A percentile compares a stretch with the other conserved stretches of the same genome.
Evolutionary conservation across 2,113 vertebrate species (phyloP).

Genomic region (Oenanthe oenanthe): DNA sequence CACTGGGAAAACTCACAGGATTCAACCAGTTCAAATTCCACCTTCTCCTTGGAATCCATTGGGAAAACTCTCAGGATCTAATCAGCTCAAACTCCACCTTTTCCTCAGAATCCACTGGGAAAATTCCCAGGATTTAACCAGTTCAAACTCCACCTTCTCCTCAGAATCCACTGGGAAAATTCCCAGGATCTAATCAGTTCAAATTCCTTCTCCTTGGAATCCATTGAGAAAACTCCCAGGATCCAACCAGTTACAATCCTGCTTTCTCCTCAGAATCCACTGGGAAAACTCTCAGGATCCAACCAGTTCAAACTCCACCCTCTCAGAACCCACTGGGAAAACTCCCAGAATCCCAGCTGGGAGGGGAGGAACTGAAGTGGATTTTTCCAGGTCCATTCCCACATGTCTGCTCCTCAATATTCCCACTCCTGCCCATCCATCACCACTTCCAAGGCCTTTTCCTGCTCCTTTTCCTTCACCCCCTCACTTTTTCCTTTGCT

Average conservation of each 20-base stretch:
- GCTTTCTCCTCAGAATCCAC: background rate
- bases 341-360: background rate
- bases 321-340: background rate
- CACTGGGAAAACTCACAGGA: background rate
- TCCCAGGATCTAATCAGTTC: rapidly evolving
- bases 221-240: background rate
- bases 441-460: background rate
- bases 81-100: rapidly evolving
- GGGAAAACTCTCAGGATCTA: background rate
- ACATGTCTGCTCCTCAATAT: background rate
- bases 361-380: background rate
- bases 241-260: rapidly evolving
- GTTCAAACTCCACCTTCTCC: background rate
- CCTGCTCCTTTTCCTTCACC: background rate
- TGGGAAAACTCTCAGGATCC: background rate
- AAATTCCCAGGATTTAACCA: rapidly evolving
- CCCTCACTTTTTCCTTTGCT: background rate
- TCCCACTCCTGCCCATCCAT: background rate
- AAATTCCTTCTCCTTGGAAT: too few relatives aligned
- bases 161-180: background rate
- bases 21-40: rapidly evolving
- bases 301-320: rapidly evolving
- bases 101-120: too few relatives aligned
- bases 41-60: background rate
- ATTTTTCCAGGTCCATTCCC: background rate